Evolutionary conservation across 1,140 invertebrate species (phyloP).

Genomic region (Leptopilina clavipes): DNA sequence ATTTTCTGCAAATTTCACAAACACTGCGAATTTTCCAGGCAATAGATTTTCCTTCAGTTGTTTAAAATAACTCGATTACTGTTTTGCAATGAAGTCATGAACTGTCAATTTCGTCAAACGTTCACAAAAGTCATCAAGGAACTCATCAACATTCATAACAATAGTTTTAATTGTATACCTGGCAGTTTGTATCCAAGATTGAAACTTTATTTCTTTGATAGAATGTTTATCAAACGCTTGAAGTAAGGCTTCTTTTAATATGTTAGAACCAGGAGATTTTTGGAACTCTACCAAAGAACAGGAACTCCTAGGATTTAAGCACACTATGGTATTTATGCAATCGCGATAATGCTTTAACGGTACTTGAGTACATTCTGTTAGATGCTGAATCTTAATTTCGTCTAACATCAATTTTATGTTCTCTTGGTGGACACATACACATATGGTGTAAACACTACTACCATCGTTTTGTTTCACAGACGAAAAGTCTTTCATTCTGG

Average conservation of each 20-base stretch:
- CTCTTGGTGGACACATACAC: slow-evolving; percentile 22
- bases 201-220: slow-evolving; percentile 36
- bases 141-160: too few relatives aligned
- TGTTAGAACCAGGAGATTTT: slow-evolving; percentile 34
- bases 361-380: background rate
- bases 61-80: too few relatives aligned
- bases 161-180: too few relatives aligned
- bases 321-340: background rate
- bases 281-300: slow-evolving; percentile 38
- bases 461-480: slow-evolving; percentile 25
- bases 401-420: slow-evolving; percentile 7
- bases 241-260: slow-evolving; percentile 15
- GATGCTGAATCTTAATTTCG: slow-evolving; percentile 4
- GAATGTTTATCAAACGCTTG: slow-evolving; percentile 35
- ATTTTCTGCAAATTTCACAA: too few relatives aligned
- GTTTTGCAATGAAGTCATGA: too few relatives aligned
- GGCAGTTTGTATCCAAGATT: too few relatives aligned
- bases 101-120: too few relatives aligned
- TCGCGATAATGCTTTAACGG: background rate
- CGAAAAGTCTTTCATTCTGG: slow-evolving; percentile 3
- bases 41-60: too few relatives aligned
- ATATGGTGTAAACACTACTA: slow-evolving; percentile 31
- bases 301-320: background rate
- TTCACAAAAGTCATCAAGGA: too few relatives aligned
- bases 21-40: too few relatives aligned